A percentile compares a stretch with the other conserved stretches of the same genome.
These are phyloP conservation scores for Platerodrilus igneus DNA, from an alignment of 2,888 invertebrate species.

Conservation along the genomic window DNA sequence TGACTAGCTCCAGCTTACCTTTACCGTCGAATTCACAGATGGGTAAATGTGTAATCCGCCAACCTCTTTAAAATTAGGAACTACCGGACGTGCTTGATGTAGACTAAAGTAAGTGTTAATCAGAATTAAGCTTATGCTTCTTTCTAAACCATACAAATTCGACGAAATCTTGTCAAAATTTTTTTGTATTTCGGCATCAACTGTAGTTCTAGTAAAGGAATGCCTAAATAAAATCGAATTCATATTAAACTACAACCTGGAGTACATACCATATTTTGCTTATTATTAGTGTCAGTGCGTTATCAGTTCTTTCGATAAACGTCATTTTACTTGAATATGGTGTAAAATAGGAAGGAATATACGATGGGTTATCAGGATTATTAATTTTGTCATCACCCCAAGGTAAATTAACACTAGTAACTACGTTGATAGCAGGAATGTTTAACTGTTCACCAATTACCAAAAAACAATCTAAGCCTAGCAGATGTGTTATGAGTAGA, in stretches of 20 bases:
- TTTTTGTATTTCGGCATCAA: conserved; percentile 48
- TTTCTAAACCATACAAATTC: conserved; percentile 46
- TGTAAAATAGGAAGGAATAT: conserved; percentile 51
- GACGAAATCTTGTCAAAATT: conserved; percentile 49
- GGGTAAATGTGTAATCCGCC: conserved; percentile 49
- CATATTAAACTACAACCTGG: background rate
- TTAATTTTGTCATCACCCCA: conserved; percentile 53
- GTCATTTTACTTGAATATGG: conserved; percentile 50
- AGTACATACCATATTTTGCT: conserved; percentile 14
- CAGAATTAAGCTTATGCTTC: conserved; percentile 51
- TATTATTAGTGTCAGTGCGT: conserved; percentile 41
- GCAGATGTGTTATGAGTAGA: conserved; percentile 54
- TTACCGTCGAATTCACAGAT: conserved; percentile 47
- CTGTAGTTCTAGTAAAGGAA: conserved; percentile 11
- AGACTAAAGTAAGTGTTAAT: conserved; percentile 54
- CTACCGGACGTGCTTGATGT: conserved; percentile 51
- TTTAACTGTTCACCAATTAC: conserved; percentile 53
- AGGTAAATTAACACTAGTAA: conserved; percentile 53
- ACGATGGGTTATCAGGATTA: conserved; percentile 53
- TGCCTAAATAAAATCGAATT: conserved; percentile 19
- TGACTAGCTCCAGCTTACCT: too few species aligned
- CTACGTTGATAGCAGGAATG: conserved; percentile 53
- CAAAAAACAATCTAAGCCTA: conserved; percentile 56
- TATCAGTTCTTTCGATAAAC: conserved; percentile 52
- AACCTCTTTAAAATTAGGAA: conserved; percentile 52